phyloP scores from a whole-genome alignment of 2,888 invertebrate species.

The Seira sanloemensis region DNA sequence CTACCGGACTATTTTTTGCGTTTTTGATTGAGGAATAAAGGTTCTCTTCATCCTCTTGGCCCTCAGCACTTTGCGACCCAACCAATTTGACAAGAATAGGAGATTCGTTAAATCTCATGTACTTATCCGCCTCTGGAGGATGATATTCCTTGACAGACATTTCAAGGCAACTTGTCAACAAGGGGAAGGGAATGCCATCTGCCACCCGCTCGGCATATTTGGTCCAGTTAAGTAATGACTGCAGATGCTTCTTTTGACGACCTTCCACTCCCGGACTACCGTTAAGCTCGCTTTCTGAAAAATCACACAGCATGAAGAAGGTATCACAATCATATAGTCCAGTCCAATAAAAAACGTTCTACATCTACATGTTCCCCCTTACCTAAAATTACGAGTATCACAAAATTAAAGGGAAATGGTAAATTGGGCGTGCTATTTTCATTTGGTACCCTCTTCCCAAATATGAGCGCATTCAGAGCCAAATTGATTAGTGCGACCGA shows the following conservation, averaged over 20 bases:
- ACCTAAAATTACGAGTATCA: constrained; percentile 53
- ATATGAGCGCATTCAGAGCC: constrained; percentile 40
- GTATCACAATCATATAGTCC: no score
- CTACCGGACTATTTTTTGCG: constrained; percentile 4
- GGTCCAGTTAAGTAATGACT: constrained; percentile 64
- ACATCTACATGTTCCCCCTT: constrained; percentile 17
- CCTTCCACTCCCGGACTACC: constrained; percentile 48
- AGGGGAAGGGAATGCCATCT: constrained; percentile 50
- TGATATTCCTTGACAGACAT: constrained; percentile 25
- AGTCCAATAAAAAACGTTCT: no score
- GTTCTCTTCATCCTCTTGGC: neutral
- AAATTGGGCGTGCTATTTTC: constrained; percentile 18
- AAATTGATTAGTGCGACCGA: constrained; percentile 60
- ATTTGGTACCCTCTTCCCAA: constrained; percentile 8
- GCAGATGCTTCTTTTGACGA: constrained; percentile 55
- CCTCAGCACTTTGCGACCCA: neutral
- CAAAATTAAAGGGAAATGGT: constrained; percentile 63
- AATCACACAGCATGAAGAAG: neutral
- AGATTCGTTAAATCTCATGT: constrained; percentile 23
- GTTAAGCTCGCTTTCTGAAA: constrained; percentile 51
- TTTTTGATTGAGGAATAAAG: no score
- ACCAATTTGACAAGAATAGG: neutral
- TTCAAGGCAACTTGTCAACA: constrained; percentile 67
- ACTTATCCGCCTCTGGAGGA: neutral
- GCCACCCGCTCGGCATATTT: constrained; percentile 25